These are phyloP conservation scores for Sebastes itinus DNA, from an alignment of 2,797 vertebrate genomes.

Conservation along the genomic window DNA sequence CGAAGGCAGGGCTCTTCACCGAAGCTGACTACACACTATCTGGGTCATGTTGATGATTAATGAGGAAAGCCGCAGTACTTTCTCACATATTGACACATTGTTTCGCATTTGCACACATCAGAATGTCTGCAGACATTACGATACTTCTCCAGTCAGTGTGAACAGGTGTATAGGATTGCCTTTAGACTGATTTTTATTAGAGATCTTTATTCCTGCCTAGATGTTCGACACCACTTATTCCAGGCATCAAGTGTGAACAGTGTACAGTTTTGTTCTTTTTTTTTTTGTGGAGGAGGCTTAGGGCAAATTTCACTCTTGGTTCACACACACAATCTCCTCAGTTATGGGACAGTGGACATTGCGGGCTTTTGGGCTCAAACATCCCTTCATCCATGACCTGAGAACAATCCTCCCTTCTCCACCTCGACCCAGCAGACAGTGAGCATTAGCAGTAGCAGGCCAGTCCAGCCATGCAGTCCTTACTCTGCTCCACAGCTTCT, in stretches of 20 bases:
- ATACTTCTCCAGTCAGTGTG: not conserved
- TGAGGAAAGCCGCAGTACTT: not conserved
- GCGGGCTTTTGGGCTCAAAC: constrained; percentile 37
- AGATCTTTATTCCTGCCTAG: not conserved
- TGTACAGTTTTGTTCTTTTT: not conserved
- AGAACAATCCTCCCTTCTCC: constrained; percentile 27
- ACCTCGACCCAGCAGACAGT: constrained; percentile 9
- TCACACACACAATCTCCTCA: constrained; percentile 42
- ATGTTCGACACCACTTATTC: not conserved
- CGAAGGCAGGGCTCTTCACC: not conserved
- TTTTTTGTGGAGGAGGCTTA: not conserved
- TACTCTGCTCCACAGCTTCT: not conserved
- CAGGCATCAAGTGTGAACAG: not conserved
- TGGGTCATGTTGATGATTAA: not conserved
- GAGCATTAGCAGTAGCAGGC: not conserved
- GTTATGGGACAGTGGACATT: constrained; percentile 29
- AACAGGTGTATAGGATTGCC: not conserved
- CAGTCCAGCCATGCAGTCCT: not conserved
- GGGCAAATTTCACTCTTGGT: constrained; percentile 28
- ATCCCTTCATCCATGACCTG: constrained; percentile 47
- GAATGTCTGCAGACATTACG: not conserved
- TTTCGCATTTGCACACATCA: not conserved
- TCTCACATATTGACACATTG: not conserved
- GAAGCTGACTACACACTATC: not conserved
- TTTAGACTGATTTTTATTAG: not conserved